Evolutionary conservation across 2,113 vertebrate genomes (phyloP).

Genomic region (Anhinga anhinga): DNA sequence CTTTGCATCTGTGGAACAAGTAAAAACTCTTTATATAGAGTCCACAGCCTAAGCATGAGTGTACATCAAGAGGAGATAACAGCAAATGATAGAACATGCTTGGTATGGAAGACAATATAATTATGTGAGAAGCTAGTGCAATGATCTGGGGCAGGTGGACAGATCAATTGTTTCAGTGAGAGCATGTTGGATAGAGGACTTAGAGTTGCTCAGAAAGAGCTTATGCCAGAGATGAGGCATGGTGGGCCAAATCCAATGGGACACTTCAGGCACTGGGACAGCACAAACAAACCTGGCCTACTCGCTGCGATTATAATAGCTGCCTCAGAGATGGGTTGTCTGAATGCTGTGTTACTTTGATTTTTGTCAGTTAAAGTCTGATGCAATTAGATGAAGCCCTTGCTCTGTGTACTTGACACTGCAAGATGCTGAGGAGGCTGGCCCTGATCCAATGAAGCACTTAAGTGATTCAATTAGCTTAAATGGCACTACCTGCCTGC

Average conservation of each 20-base stretch:
- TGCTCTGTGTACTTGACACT: not conserved
- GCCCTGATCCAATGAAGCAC: conserved; percentile 46
- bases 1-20: too few species aligned
- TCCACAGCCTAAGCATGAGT: not conserved
- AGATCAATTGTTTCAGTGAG: not conserved
- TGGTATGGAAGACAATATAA: not conserved
- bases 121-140: not conserved
- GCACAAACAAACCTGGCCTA: not conserved
- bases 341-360: not conserved
- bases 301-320: not conserved
- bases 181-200: not conserved
- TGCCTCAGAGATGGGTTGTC: not conserved
- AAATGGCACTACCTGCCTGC: conserved; percentile 37
- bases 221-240: not conserved
- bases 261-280: not conserved
- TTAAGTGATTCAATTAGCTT: conserved; percentile 53
- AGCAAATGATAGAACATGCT: not conserved
- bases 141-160: not conserved
- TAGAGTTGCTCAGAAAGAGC: not conserved
- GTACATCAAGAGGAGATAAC: not conserved
- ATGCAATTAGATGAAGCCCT: conserved; percentile 43
- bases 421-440: conserved; percentile 44
- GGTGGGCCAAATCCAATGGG: not conserved
- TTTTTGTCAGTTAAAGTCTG: conserved; percentile 52
- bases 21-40: not conserved